Evolutionary conservation across 2,797 vertebrate genomes (phyloP), one percentile per base, ranked within the genome.

Genomic region (Hippoglossus hippoglossus): DNA sequence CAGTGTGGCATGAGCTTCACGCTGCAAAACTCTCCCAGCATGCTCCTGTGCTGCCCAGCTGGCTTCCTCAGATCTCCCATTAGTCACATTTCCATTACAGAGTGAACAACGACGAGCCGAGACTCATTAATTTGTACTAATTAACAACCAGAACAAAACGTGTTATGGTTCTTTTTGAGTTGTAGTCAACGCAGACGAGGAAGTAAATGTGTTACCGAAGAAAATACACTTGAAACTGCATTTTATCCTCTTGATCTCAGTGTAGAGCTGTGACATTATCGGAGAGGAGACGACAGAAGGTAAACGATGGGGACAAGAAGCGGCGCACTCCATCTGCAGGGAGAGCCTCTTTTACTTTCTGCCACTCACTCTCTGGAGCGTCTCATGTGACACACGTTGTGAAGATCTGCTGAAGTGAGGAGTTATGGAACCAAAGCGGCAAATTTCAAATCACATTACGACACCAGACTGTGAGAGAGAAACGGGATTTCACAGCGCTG

Each of bases 31-130:
- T 71, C 58, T 80, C 81, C 73, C 87, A 87, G 80, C 76, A 75
- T 75, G 73, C 68, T 57, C 41, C 72, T 71, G 49, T 82, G 79
- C 65, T 65, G 41, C 73, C 71, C 81, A 72, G 69, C 75, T 65
- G 67, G 66, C 36, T 28, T 56, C 68, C 67, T 84, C 71, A 83
- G 78, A 86, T 88, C 75, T 82, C 65, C 67, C 67, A 86, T 83
- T 77, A 80, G 81, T 74, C 61, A 63, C 16, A 87, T 87, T 88
- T 80, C 58, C 71, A 85, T 73, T 39, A 80, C 73, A 82, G 63
- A 85, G 79, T 50, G 56, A 51, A 26, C 81, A 62, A 63, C 22
- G 60, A 78, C 9, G 4, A 67, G 46, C 31, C 24, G 58, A 9
- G 8, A 28, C 31, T 80, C 39, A 68, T 71, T 75, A 28, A 70